A percentile compares a stretch with the other conserved stretches of the same genome.
Evolutionary conservation across 2,888 invertebrate species (phyloP).

Genomic region (Neoascia interrupta): DNA sequence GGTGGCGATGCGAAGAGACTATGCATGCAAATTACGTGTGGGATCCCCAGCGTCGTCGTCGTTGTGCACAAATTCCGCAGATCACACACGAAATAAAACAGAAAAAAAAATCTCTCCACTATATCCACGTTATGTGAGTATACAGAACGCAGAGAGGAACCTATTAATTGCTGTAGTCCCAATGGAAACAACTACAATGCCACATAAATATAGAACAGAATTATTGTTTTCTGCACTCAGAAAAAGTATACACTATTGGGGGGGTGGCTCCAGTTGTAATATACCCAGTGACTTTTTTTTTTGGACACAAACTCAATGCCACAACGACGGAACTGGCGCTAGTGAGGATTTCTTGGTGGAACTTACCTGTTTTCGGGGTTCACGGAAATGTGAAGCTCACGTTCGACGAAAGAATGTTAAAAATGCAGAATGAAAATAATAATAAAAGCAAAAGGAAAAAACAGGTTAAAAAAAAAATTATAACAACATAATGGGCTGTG

Average conservation of each 20-base stretch:
- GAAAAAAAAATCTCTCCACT: constrained; percentile 5
- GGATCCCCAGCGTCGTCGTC: constrained; percentile 22
- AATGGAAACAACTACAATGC: constrained; percentile 18
- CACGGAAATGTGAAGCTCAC: constrained; percentile 2
- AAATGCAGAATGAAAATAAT: constrained; percentile 25
- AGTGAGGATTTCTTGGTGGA: no score
- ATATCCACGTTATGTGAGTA: constrained; percentile 21
- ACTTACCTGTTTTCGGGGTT: constrained; percentile 44
- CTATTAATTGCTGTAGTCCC: constrained; percentile 42
- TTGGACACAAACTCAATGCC: constrained; percentile 36
- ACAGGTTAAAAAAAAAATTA: constrained; percentile 41
- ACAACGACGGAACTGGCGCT: constrained; percentile 16
- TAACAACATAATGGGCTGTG: constrained; percentile 46
- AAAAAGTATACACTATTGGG: constrained; percentile 20
- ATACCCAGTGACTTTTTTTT: constrained; percentile 34
- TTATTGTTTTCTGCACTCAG: constrained; percentile 25
- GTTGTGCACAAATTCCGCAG: constrained; percentile 29
- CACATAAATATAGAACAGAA: constrained; percentile 20
- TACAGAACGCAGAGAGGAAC: constrained; percentile 24
- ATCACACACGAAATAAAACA: constrained; percentile 9
- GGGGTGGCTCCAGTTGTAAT: no score
- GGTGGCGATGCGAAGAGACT: not conserved
- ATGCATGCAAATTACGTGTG: constrained; percentile 47
- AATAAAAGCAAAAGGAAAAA: constrained; percentile 26
- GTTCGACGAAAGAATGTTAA: constrained; percentile 2